Base-by-base conservation (phyloP, 2,888 invertebrate species). In the Drosophila flavopinicola region DNA sequence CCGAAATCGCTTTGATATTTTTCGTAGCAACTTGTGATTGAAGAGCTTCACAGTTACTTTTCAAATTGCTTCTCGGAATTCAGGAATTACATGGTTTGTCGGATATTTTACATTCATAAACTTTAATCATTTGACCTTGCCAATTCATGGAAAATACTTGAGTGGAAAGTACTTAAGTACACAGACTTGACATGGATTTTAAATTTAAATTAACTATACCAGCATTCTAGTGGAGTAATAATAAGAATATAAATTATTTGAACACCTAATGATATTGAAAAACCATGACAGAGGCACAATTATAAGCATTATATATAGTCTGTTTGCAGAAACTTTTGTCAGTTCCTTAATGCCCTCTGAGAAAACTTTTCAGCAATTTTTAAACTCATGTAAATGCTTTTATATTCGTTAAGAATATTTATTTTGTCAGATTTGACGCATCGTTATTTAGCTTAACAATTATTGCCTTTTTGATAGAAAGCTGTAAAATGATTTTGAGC, bases 361-460 rank as follows among this genome's bases (percentile, higher is more conserved):
- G 11, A 6, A 23, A 35, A 24, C 0, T 1, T 29, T 35, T 3
- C 3, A 11, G 0, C 1, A 9, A 24, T 29, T 17, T 24, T 24
- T 11, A 35, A 47, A 35, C 7, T 13, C 1, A n/a, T 41, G n/a
- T 0, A n/a, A n/a, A n/a, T n/a, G n/a, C 7, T 33, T 45, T 52
- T 6, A 6, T 5, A n/a, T 27, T 20, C 47, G 3, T 25, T 35
- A 1, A n/a, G n/a, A 15, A 6, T 37, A 72, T 38, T 48, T 48
- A 39, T 35, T 42, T 48, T 35, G 30, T 32, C 33, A 20, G 41
- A 49, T 71, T 71, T 54, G 53, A 41, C 39, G 27, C 38, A 6
- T 37, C 24, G 9, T 33, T 35, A 29, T 37, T 49, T 29, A 56
- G 35, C 35, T 33, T n/a, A 7, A 44, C 35, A 53, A 49, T 52